Conservation (phyloP, 2,888 invertebrate species). For the Latrodectus elegans region DNA sequence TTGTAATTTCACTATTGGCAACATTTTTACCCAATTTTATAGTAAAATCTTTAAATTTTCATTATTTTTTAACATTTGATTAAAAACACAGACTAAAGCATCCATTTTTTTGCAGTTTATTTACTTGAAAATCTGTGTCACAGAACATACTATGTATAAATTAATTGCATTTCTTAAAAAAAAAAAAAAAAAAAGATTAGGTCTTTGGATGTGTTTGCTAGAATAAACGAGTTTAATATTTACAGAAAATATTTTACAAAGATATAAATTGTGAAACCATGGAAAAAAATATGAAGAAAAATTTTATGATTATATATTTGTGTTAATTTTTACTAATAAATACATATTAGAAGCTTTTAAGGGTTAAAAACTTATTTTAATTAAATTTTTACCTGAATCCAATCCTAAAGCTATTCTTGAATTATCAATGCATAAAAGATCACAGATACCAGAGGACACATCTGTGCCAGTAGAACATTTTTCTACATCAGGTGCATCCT, state of each 20-base stretch:
- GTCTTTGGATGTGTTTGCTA: background rate
- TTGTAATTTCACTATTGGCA: too few species aligned
- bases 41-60: too few species aligned
- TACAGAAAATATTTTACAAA: too few species aligned
- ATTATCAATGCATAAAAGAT: slow-evolving; percentile 76
- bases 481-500: slow-evolving; percentile 76
- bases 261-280: background rate
- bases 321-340: too few species aligned
- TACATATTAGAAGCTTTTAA: background rate
- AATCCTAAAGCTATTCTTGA: slow-evolving; percentile 77
- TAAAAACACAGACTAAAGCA: too few species aligned
- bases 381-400: slow-evolving; percentile 77
- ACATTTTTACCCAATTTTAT: too few species aligned
- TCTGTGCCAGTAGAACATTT: slow-evolving; percentile 76
- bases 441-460: slow-evolving; percentile 77
- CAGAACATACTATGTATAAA: too few species aligned
- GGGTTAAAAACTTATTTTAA: background rate
- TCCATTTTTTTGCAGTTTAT: too few species aligned
- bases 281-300: background rate
- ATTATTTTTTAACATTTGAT: too few species aligned
- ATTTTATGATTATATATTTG: background rate
- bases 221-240: too few species aligned
- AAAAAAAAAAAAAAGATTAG: background rate
- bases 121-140: too few species aligned
- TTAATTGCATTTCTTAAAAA: too few species aligned